phyloP scores from a whole-genome alignment of 23 tunicate species.

The Clavelina lepadiformis region DNA sequence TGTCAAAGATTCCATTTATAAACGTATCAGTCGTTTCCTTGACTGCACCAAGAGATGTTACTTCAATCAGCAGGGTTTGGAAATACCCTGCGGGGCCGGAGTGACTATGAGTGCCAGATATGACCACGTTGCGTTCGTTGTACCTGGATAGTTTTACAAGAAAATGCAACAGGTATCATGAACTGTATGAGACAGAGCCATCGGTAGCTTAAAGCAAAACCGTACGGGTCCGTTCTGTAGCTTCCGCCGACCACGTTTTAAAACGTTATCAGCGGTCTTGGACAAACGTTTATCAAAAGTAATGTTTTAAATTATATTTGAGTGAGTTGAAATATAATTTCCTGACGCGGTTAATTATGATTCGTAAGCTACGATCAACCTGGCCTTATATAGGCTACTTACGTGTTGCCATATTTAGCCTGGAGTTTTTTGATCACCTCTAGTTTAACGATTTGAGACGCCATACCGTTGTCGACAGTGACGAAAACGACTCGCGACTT shows the following conservation, averaged over 20 bases:
- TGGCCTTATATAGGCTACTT: too few relatives aligned
- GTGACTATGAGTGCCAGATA: conserved; percentile 97
- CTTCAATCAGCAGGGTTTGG: conserved; percentile 78
- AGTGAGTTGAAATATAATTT: too few relatives aligned
- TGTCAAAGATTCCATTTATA: conserved; percentile 77
- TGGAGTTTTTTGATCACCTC: conserved; percentile 83
- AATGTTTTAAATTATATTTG: too few relatives aligned
- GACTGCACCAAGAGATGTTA: conserved; percentile 89
- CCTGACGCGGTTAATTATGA: too few relatives aligned
- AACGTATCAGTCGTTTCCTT: conserved; percentile 74
- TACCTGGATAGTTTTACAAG: conserved; percentile 49
- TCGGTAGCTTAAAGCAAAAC: too few relatives aligned
- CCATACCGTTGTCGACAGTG: conserved; percentile 92
- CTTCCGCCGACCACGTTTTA: too few relatives aligned
- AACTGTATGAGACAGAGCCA: too few relatives aligned
- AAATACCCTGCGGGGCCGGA: conserved; percentile 99
- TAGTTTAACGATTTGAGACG: conserved; percentile 71
- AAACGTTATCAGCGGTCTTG: too few relatives aligned
- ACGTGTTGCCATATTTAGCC: conserved; percentile 71
- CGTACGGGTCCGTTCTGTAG: too few relatives aligned
- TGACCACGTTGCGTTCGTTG: conserved; percentile 78
- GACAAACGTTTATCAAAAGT: too few relatives aligned
- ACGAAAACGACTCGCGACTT: conserved; percentile 62
- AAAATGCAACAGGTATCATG: too few relatives aligned
- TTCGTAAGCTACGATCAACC: too few relatives aligned